These are phyloP conservation scores for Drosophila cardini DNA, from an alignment of 1,140 invertebrate species.

Conservation along the genomic window DNA sequence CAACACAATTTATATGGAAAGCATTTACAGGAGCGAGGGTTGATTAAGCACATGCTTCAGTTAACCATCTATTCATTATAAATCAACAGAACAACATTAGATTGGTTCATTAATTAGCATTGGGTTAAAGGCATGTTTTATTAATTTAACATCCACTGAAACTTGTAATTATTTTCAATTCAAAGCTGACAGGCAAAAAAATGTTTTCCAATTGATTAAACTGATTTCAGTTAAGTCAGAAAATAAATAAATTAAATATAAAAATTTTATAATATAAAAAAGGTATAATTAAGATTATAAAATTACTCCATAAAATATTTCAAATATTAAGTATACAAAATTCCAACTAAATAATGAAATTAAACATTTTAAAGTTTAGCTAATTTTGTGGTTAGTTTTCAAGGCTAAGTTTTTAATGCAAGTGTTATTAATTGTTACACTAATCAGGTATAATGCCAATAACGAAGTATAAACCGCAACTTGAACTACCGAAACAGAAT, in stretches of 20 bases:
- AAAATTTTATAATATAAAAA: not conserved
- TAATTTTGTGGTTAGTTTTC: not conserved
- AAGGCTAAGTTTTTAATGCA: not conserved
- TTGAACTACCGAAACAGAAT: conserved; percentile 35
- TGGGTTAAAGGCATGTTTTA: not conserved
- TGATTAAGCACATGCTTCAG: not conserved
- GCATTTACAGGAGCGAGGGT: conserved; percentile 25
- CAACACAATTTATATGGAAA: conserved; percentile 6
- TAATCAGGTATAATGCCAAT: conserved; percentile 2
- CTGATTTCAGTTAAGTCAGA: not conserved
- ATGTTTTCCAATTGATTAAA: too few species aligned
- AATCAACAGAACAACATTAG: not conserved
- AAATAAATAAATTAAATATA: not conserved
- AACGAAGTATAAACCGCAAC: conserved; percentile 9
- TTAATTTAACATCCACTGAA: not conserved
- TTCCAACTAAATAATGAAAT: too few species aligned
- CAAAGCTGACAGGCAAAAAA: too few species aligned
- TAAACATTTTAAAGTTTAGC: not conserved
- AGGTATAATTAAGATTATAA: too few species aligned
- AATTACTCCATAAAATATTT: too few species aligned
- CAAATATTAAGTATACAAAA: too few species aligned
- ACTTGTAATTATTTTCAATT: not conserved
- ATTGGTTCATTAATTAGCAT: not conserved
- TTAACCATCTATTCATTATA: too few species aligned
- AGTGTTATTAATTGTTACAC: conserved; percentile 20